phyloP scores from a whole-genome alignment of 2,797 vertebrate species.

The Avahi laniger region DNA sequence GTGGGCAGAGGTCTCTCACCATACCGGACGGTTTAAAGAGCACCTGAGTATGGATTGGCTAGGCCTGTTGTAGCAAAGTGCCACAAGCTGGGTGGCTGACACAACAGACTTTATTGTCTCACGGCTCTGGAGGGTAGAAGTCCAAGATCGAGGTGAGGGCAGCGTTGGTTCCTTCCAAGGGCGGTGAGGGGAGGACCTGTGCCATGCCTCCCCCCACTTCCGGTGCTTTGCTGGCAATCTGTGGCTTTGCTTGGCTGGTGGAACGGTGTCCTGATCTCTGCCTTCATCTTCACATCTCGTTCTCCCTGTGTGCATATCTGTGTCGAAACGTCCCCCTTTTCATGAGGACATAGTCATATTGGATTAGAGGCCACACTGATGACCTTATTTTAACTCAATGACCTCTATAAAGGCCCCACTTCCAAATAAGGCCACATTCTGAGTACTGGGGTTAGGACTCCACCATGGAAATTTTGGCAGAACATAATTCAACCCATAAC shows the following conservation, averaged over 20 bases:
- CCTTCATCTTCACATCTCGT: background rate
- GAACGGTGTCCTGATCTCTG: background rate
- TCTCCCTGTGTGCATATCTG: background rate
- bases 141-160: background rate
- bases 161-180: background rate
- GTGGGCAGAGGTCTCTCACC: background rate
- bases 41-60: background rate
- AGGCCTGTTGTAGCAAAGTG: background rate
- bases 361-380: background rate
- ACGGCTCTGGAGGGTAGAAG: background rate
- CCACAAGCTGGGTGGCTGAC: background rate
- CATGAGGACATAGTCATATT: background rate
- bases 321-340: background rate
- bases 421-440: background rate
- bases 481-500: background rate
- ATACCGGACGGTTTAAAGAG: background rate
- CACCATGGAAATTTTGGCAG: background rate
- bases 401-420: background rate
- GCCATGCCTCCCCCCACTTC: background rate
- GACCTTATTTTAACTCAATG: background rate
- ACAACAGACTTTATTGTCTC: background rate
- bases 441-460: background rate
- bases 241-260: background rate
- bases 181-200: background rate
- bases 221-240: too few species aligned